A percentile compares a stretch with the other conserved stretches of the same genome.
phyloP scores from a whole-genome alignment of 2,797 vertebrate genomes.

The Danionella dracula region DNA sequence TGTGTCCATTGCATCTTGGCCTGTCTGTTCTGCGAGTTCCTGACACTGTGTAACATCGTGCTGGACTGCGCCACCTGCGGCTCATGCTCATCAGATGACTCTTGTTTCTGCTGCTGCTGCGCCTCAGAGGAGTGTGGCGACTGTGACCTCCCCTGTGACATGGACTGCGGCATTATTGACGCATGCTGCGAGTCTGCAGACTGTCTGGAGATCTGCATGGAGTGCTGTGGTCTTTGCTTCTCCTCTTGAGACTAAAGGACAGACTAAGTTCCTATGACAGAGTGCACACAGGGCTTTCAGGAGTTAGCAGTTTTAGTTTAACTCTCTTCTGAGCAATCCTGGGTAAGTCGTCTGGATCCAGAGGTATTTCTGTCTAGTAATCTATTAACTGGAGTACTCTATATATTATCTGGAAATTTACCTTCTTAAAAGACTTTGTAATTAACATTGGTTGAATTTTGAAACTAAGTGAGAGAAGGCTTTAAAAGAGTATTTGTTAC shows the following conservation, averaged over 20 bases:
- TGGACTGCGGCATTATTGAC: conserved; percentile 98
- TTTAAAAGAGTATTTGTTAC: neutral
- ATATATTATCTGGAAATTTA: too few species aligned
- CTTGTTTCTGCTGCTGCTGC: conserved; percentile 97
- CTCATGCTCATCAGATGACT: conserved; percentile 86
- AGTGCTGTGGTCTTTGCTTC: conserved; percentile 97
- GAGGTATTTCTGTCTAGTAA: neutral
- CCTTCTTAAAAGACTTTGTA: too few species aligned
- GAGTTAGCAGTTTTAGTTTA: conserved; percentile 6
- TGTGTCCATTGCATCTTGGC: conserved; percentile 97
- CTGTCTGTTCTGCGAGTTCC: conserved; percentile 97
- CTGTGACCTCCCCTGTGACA: conserved; percentile 95
- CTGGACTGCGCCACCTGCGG: conserved; percentile 95
- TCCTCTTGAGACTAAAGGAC: conserved; percentile 76
- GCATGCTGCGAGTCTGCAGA: conserved; percentile 97
- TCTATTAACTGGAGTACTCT: neutral
- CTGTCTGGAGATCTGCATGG: conserved; percentile 99
- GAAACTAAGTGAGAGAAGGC: neutral
- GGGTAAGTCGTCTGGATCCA: neutral
- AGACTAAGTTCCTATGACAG: neutral
- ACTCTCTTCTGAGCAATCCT: conserved; percentile 7
- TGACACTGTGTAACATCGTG: conserved; percentile 92
- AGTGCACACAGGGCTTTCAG: neutral
- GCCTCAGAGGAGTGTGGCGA: conserved; percentile 88
- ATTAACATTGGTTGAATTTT: neutral